A percentile compares a stretch with the other conserved stretches of the same genome.
phyloP scores from a whole-genome alignment of 2,888 invertebrate genomes.

The Dryobota labecula region DNA sequence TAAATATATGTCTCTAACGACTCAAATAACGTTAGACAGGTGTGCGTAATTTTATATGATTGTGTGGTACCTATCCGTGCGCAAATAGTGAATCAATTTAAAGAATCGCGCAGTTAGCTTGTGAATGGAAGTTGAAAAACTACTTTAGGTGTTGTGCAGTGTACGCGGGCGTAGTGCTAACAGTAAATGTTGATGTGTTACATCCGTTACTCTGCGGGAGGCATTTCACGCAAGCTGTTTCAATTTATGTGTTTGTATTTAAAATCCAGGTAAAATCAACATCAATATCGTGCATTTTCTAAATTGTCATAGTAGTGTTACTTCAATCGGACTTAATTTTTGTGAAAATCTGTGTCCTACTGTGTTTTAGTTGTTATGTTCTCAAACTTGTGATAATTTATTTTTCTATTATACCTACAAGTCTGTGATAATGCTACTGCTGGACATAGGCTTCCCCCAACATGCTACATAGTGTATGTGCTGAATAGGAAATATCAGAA shows the following conservation, averaged over 20 bases:
- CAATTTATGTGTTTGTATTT: constrained; percentile 49
- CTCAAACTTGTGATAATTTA: not conserved
- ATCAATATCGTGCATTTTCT: constrained; percentile 37
- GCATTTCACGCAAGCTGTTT: constrained; percentile 61
- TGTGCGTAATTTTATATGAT: constrained; percentile 27
- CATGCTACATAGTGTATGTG: not conserved
- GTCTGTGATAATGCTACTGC: constrained; percentile 10
- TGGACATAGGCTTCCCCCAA: too few species aligned
- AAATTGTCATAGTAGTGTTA: constrained; percentile 21
- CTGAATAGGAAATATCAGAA: not conserved
- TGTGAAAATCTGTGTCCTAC: constrained; percentile 1
- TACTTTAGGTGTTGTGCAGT: constrained; percentile 72
- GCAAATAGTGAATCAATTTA: constrained; percentile 65
- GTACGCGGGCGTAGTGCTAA: constrained; percentile 73
- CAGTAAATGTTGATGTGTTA: constrained; percentile 80
- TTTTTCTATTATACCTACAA: not conserved
- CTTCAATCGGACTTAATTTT: constrained; percentile 3
- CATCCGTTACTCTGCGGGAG: constrained; percentile 82
- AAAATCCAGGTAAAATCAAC: constrained; percentile 67
- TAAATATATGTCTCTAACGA: not conserved
- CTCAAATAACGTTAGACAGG: not conserved
- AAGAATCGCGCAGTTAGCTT: constrained; percentile 68
- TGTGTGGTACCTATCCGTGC: constrained; percentile 49
- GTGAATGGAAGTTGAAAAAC: constrained; percentile 80
- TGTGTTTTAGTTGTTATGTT: constrained; percentile 6